A percentile compares a stretch with the other conserved stretches of the same genome.
These are phyloP conservation scores for Psephotus haematonotus DNA, from an alignment of 2,113 vertebrate genomes.

Conservation along the genomic window DNA sequence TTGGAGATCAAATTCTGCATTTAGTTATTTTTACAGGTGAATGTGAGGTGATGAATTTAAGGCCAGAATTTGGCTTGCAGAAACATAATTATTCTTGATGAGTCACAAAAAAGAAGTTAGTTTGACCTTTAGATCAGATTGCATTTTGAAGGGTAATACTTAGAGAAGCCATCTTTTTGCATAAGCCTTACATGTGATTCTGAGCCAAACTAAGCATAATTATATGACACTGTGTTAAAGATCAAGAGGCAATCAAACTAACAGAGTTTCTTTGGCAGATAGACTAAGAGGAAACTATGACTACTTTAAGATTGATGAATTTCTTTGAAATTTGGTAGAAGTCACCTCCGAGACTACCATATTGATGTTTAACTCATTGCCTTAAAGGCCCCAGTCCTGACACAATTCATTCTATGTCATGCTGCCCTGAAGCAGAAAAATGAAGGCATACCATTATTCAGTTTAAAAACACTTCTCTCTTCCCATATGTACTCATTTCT, in stretches of 20 bases:
- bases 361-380: not conserved
- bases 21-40: constrained; percentile 29
- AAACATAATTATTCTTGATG: constrained; percentile 3
- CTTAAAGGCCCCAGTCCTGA: not conserved
- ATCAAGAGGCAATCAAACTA: not conserved
- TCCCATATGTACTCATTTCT: not conserved
- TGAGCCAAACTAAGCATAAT: not conserved
- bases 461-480: not conserved
- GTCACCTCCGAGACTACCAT: not conserved
- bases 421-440: not conserved
- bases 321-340: not conserved
- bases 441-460: not conserved
- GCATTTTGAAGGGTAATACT: not conserved
- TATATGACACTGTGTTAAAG: not conserved
- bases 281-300: not conserved
- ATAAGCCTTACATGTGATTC: not conserved
- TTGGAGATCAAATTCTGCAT: not conserved
- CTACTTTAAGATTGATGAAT: not conserved
- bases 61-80: not conserved
- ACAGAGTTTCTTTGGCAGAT: not conserved
- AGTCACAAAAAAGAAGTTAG: constrained; percentile 7
- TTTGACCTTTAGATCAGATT: constrained; percentile 5
- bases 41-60: not conserved
- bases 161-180: not conserved
- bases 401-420: not conserved